These are phyloP conservation scores for Atherix ibis DNA, from an alignment of 2,888 invertebrate genomes.

Conservation along the genomic window DNA sequence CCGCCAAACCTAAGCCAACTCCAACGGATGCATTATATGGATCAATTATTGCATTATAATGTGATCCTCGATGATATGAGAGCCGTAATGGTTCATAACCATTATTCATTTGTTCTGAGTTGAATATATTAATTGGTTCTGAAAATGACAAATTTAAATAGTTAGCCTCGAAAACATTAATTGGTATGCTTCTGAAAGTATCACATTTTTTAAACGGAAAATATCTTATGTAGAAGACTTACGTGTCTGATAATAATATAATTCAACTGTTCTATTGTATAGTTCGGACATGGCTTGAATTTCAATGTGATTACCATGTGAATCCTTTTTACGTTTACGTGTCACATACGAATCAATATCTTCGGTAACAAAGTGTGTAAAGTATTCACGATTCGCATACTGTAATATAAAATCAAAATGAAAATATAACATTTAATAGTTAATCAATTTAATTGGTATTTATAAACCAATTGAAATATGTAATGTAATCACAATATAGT, in stretches of 20 bases:
- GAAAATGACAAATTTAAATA: too few relatives aligned
- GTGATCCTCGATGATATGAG: slow-evolving; percentile 72
- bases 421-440: background rate
- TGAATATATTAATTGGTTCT: slow-evolving; percentile 80
- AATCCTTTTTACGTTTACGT: slow-evolving; percentile 60
- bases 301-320: slow-evolving; percentile 82
- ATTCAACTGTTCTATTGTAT: slow-evolving; percentile 74
- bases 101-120: slow-evolving; percentile 51
- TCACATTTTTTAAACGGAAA: too few relatives aligned
- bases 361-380: slow-evolving; percentile 77
- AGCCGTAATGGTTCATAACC: slow-evolving; percentile 65
- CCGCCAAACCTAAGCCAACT: slow-evolving; percentile 69
- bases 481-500: slow-evolving; percentile 68
- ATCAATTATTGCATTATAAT: slow-evolving; percentile 79
- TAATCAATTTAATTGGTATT: background rate
- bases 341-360: slow-evolving; percentile 70
- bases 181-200: too few relatives aligned
- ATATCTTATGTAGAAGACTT: too few relatives aligned
- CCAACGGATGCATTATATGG: slow-evolving; percentile 69
- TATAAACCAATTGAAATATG: background rate
- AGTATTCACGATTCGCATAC: slow-evolving; percentile 74
- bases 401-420: slow-evolving; percentile 22
- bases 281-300: slow-evolving; percentile 83
- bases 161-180: too few relatives aligned
- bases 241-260: slow-evolving; percentile 40